A percentile compares a stretch with the other conserved stretches of the same genome.
Conservation (phyloP, 2,888 invertebrate genomes). For the Syritta pipiens region DNA sequence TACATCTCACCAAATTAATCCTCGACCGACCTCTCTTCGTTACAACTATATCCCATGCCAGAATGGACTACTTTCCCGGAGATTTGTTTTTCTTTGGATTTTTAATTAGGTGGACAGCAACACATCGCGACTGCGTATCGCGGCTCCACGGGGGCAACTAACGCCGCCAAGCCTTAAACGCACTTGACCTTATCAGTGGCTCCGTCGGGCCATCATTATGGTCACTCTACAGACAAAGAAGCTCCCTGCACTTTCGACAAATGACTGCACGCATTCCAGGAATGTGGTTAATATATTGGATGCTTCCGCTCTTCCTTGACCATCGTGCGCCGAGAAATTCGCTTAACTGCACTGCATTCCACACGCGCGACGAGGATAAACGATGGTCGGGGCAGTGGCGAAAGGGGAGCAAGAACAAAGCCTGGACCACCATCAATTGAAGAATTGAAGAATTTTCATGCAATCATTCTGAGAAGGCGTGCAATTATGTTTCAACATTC, state of each 20-base stretch:
- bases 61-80: constrained; percentile 15
- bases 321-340: constrained; percentile 11
- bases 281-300: constrained; percentile 18
- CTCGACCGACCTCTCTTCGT: constrained; percentile 9
- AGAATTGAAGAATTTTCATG: constrained; percentile 12
- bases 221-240: background rate
- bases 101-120: too few relatives aligned
- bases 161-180: too few relatives aligned
- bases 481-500: constrained; percentile 38
- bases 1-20: constrained; percentile 22
- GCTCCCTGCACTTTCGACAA: too few relatives aligned
- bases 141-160: too few relatives aligned
- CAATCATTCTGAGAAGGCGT: constrained; percentile 27
- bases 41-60: background rate
- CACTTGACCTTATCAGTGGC: constrained; percentile 28
- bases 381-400: constrained; percentile 1
- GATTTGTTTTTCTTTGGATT: background rate
- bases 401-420: background rate
- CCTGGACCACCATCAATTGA: too few relatives aligned
- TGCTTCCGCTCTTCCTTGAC: constrained; percentile 7
- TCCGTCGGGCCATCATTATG: background rate
- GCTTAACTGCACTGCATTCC: constrained; percentile 13
- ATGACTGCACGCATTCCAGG: too few relatives aligned
- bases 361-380: constrained; percentile 14
- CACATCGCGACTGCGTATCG: too few relatives aligned